Percentiles rank a stretch among this genome's conserved stretches.
Conservation (phyloP, 2,888 invertebrate species). For the Epinotia ramella region DNA sequence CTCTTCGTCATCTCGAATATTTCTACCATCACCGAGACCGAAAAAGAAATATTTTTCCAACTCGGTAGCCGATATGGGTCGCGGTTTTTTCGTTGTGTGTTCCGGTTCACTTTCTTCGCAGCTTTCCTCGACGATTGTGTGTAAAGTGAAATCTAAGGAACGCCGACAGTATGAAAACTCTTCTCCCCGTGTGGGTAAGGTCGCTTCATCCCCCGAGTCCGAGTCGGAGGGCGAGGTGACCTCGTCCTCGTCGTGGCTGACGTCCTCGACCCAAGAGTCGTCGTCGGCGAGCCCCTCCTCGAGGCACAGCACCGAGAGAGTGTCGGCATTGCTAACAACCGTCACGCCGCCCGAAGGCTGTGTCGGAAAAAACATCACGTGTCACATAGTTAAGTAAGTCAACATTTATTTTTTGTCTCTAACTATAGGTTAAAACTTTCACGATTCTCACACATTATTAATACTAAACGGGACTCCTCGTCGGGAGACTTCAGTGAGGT, state of each 20-base stretch:
- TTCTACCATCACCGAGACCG: constrained; percentile 90
- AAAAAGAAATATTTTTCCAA: constrained; percentile 96
- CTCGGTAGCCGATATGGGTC: constrained; percentile 92
- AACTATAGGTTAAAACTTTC: too few species aligned
- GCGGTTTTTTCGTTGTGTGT: constrained; percentile 85
- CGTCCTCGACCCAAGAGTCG: constrained; percentile 96
- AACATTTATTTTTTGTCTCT: too few species aligned
- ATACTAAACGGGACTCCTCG: too few species aligned
- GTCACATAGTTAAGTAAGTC: too few species aligned
- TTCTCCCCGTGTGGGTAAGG: constrained; percentile 90
- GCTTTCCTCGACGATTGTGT: constrained; percentile 97
- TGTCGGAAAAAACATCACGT: too few species aligned
- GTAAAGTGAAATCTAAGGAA: constrained; percentile 94
- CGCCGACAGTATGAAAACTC: constrained; percentile 93
- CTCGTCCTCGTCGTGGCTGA: constrained; percentile 92
- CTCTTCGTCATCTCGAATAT: constrained; percentile 85
- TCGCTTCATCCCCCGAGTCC: constrained; percentile 89
- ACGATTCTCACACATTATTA: too few species aligned
- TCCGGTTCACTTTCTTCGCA: constrained; percentile 97
- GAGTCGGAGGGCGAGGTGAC: constrained; percentile 88
- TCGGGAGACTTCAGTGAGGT: too few species aligned
- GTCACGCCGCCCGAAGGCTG: constrained; percentile 87
- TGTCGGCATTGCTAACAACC: constrained; percentile 89
- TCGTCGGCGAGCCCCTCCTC: constrained; percentile 96
- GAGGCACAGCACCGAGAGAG: constrained; percentile 89